A percentile compares a stretch with the other conserved stretches of the same genome.
These are phyloP conservation scores for Megamerina dolium DNA, from an alignment of 2,888 invertebrate species.

Conservation along the genomic window DNA sequence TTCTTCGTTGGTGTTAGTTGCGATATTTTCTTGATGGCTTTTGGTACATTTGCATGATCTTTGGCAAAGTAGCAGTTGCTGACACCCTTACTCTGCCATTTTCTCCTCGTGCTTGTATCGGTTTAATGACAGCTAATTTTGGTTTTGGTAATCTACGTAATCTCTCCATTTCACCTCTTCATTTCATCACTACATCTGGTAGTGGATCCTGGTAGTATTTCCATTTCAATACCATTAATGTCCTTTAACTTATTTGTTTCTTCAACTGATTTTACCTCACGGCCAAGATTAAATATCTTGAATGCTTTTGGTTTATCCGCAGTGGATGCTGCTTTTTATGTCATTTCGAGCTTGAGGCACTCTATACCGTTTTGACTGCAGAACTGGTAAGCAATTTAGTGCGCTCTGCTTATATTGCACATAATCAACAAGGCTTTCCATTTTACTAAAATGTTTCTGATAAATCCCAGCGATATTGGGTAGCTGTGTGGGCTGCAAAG, in stretches of 20 bases:
- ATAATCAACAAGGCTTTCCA: conserved; percentile 64
- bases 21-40: not conserved
- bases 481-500: conserved; percentile 51
- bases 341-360: not conserved
- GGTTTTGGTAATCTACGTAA: conserved; percentile 17
- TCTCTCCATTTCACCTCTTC: conserved; percentile 3
- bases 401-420: conserved; percentile 49
- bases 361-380: conserved; percentile 18
- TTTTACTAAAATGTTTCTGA: conserved; percentile 58
- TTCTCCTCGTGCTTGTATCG: too few relatives aligned
- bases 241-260: too few relatives aligned
- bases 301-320: conserved; percentile 21
- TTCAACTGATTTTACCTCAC: not conserved
- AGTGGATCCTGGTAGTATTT: too few relatives aligned
- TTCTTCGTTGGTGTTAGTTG: conserved; percentile 9
- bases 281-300: conserved; percentile 26
- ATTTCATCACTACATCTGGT: too few relatives aligned
- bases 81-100: too few relatives aligned
- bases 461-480: conserved; percentile 68
- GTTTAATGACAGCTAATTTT: conserved; percentile 4
- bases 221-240: too few relatives aligned
- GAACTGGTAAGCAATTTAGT: conserved; percentile 38
- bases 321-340: conserved; percentile 2
- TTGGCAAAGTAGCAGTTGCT: too few relatives aligned
- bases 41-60: not conserved